Conservation (phyloP, 2,888 invertebrate genomes). For the Drepanosiphum platanoidis region DNA sequence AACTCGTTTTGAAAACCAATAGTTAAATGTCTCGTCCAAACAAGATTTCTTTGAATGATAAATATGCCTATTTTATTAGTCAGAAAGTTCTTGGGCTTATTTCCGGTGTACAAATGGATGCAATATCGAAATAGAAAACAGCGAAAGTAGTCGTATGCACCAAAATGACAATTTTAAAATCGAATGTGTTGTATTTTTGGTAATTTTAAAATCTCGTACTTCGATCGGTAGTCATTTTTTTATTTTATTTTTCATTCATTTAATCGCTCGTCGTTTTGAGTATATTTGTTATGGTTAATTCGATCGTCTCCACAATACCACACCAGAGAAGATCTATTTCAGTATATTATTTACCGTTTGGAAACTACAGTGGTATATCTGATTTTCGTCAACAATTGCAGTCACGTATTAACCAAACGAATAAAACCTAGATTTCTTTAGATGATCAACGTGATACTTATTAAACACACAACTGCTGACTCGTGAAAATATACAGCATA, state of each 20-base stretch:
- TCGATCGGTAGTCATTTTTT: background rate
- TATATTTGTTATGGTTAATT: background rate
- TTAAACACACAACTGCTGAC: background rate
- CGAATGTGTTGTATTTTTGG: background rate
- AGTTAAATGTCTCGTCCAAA: background rate
- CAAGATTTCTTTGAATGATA: background rate
- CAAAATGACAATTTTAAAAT: background rate
- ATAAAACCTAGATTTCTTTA: too few relatives aligned
- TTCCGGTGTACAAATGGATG: background rate
- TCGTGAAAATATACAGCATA: background rate
- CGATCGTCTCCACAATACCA: background rate
- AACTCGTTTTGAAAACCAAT: conserved; percentile 19
- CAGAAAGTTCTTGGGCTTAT: background rate
- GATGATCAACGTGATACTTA: background rate
- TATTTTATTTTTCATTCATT: background rate
- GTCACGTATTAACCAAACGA: too few relatives aligned
- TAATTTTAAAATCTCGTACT: background rate
- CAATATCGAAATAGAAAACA: background rate
- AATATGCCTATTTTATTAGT: background rate
- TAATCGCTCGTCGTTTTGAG: background rate
- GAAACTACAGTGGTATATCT: too few relatives aligned
- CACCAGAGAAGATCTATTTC: too few relatives aligned
- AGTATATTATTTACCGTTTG: too few relatives aligned
- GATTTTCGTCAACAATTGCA: too few relatives aligned
- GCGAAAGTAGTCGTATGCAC: background rate